Evolutionary conservation across 30 jellyfish, hydroid and myxozoan genomes (phyloP).

Genomic region (Cassiopea andromeda): DNA sequence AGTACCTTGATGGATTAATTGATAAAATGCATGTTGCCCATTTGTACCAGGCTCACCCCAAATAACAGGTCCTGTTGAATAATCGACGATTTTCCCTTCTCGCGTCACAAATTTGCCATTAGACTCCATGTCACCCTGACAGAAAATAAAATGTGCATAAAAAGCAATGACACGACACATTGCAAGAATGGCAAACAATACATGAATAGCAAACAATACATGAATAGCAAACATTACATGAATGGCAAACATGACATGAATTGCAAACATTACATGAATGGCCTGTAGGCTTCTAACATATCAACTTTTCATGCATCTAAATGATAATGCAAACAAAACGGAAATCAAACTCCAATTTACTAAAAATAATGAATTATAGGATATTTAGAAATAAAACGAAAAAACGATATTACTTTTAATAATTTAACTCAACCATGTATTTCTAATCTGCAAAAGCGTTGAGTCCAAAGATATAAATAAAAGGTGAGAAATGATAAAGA

Average conservation of each 20-base stretch:
- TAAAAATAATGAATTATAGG: no score
- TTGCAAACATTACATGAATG: no score
- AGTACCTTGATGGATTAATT: conserved; percentile 98
- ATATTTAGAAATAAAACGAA: no score
- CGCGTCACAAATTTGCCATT: conserved; percentile 95
- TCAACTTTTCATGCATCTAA: no score
- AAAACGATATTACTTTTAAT: no score
- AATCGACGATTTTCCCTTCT: conserved; percentile 78
- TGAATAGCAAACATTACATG: neutral
- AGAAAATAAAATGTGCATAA: neutral
- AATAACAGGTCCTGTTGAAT: conserved; percentile 96
- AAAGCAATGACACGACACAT: neutral
- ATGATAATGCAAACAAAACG: no score
- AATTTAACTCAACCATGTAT: no score
- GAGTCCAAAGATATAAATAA: no score
- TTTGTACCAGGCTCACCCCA: conserved; percentile 99
- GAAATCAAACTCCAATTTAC: no score
- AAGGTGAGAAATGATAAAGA: no score
- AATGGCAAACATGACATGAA: neutral
- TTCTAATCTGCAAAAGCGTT: no score
- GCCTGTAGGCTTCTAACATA: no score
- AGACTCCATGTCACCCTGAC: conserved; percentile 99
- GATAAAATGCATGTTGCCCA: conserved; percentile 99
- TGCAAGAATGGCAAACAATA: neutral
- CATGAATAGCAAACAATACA: neutral